Conservation (phyloP, 2,797 vertebrate species). For the Distichodus sexfasciatus region DNA sequence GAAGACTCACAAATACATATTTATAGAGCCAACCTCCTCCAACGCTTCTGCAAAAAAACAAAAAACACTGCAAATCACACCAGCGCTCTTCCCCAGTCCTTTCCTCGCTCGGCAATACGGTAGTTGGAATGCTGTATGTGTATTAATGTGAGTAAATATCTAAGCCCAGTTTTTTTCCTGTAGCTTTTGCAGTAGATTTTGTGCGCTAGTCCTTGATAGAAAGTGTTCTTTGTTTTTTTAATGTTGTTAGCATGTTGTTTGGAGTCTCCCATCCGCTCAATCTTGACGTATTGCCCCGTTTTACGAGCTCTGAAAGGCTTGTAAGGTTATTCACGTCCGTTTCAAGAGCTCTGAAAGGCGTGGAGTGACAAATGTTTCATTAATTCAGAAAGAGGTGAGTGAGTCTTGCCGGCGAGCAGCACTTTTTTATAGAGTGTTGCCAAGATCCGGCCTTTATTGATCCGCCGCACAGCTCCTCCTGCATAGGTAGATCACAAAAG, state of each 20-base stretch:
- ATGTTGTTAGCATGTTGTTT: background rate
- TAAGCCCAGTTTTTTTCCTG: slow-evolving; percentile 11
- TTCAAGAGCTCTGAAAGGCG: background rate
- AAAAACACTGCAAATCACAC: slow-evolving; percentile 38
- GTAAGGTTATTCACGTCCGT: slow-evolving; percentile 14
- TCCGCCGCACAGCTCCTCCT: slow-evolving; percentile 5
- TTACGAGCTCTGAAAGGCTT: slow-evolving; percentile 1
- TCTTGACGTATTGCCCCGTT: background rate
- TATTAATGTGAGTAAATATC: slow-evolving; percentile 25
- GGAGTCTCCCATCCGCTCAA: too few species aligned
- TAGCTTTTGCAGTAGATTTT: background rate
- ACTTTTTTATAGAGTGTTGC: slow-evolving; percentile 33
- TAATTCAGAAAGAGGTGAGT: slow-evolving; percentile 66
- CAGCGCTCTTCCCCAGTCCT: slow-evolving; percentile 5
- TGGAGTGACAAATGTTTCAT: slow-evolving; percentile 70
- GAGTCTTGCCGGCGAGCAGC: slow-evolving; percentile 37
- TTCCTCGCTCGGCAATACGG: slow-evolving; percentile 4
- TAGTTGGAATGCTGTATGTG: slow-evolving; percentile 38
- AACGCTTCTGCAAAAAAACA: slow-evolving; percentile 26
- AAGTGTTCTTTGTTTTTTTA: slow-evolving; percentile 8
- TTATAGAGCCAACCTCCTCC: slow-evolving; percentile 32
- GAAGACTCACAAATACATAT: slow-evolving; percentile 33
- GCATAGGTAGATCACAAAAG: slow-evolving; percentile 28
- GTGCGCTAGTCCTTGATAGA: slow-evolving; percentile 2
- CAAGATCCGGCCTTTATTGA: slow-evolving; percentile 38